These are phyloP conservation scores for Urocitellus parryii DNA, from an alignment of 2,113 vertebrate species.

Conservation along the genomic window DNA sequence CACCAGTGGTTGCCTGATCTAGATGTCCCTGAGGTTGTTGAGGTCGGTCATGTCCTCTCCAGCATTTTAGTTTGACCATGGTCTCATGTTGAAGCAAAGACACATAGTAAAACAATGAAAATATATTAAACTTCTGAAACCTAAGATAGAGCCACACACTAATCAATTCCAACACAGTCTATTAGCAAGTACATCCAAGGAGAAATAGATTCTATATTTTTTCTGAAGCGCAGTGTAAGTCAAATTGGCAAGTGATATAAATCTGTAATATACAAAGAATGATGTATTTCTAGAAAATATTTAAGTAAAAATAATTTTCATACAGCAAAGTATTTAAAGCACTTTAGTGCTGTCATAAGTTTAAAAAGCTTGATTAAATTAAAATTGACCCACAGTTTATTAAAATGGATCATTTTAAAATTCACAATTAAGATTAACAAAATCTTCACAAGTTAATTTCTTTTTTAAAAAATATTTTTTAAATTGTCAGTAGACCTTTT, in stretches of 20 bases:
- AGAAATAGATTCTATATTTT: background rate
- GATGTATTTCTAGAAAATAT: background rate
- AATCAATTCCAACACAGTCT: background rate
- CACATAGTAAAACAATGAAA: background rate
- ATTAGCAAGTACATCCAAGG: no score
- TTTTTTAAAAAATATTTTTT: no score
- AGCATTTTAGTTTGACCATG: background rate
- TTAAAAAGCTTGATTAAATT: background rate
- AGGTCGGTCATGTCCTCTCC: rapidly evolving
- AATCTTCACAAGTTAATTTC: background rate
- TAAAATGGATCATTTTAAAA: background rate
- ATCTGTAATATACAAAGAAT: background rate
- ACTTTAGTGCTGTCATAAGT: background rate
- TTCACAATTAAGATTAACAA: background rate
- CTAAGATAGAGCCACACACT: background rate
- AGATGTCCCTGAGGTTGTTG: background rate
- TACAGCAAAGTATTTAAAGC: background rate
- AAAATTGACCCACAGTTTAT: background rate
- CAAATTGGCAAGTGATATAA: background rate
- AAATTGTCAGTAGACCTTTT: no score
- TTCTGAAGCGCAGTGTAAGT: background rate
- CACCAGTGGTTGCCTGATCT: rapidly evolving
- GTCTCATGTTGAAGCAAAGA: background rate
- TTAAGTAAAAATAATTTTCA: background rate
- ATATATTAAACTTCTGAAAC: background rate